Percentiles rank a stretch among this genome's conserved stretches.
These are phyloP conservation scores for Hemibagrus guttatus DNA, from an alignment of 2,797 vertebrate species.

Conservation along the genomic window DNA sequence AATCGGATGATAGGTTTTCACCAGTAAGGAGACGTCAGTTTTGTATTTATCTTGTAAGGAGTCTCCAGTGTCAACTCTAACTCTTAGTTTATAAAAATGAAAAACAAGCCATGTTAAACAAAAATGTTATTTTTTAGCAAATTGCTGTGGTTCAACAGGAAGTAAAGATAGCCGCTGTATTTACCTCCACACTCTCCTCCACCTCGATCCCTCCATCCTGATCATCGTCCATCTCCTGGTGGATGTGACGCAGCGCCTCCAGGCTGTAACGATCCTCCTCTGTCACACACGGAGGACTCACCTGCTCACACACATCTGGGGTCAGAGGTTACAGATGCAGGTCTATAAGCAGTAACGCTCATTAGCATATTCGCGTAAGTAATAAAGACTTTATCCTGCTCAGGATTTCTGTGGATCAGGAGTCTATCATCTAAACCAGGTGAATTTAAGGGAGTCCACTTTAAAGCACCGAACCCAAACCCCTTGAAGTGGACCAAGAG, in stretches of 20 bases:
- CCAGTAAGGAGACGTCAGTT: no score
- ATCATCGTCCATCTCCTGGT: conserved; percentile 82
- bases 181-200: conserved; percentile 81
- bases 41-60: no score
- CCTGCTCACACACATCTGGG: conserved; percentile 84
- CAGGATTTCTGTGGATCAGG: background rate
- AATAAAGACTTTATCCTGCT: background rate
- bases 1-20: no score
- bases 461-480: no score
- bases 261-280: conserved; percentile 91
- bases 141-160: no score
- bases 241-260: conserved; percentile 92
- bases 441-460: background rate
- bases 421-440: background rate
- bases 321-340: conserved; percentile 54
- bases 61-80: no score
- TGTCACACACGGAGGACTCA: conserved; percentile 87
- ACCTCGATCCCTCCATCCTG: conserved; percentile 80
- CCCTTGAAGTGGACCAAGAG: no score
- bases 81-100: no score
- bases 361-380: background rate
- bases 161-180: no score
- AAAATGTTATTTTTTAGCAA: no score
- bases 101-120: no score
- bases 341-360: background rate